A percentile compares a stretch with the other conserved stretches of the same genome.
phyloP scores from a whole-genome alignment of 2,113 vertebrate species.

The Felis chaus region DNA sequence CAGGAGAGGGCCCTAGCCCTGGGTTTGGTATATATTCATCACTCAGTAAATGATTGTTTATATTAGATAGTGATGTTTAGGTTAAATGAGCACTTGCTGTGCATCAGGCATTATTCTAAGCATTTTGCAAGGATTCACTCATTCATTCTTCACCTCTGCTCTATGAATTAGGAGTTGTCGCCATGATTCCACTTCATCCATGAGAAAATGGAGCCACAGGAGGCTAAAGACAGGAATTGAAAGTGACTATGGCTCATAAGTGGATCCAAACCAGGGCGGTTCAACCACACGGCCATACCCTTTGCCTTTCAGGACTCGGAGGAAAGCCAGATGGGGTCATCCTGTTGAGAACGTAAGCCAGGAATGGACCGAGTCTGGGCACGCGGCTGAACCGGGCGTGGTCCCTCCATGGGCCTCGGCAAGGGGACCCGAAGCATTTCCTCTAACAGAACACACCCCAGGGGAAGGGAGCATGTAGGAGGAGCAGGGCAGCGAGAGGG shows the following conservation, averaged over 20 bases:
- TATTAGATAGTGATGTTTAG: not conserved
- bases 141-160: not conserved
- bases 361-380: not conserved
- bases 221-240: not conserved
- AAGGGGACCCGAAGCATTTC: fast-evolving
- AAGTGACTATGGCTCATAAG: not conserved
- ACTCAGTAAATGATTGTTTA: not conserved
- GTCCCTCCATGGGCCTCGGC: not conserved
- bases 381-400: fast-evolving
- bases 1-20: not conserved
- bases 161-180: not conserved
- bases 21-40: not conserved
- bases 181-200: too few species aligned
- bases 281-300: not conserved
- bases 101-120: not conserved
- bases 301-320: not conserved
- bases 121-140: not conserved
- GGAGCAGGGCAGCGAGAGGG: not conserved
- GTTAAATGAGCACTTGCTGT: not conserved
- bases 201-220: not conserved
- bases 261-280: not conserved
- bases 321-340: fast-evolving
- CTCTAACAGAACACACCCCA: not conserved
- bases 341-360: not conserved
- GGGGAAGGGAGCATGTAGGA: not conserved